Percentiles rank a stretch among this genome's conserved stretches.
phyloP scores from a whole-genome alignment of 2,888 invertebrate genomes.

The Scotopteryx bipunctaria region DNA sequence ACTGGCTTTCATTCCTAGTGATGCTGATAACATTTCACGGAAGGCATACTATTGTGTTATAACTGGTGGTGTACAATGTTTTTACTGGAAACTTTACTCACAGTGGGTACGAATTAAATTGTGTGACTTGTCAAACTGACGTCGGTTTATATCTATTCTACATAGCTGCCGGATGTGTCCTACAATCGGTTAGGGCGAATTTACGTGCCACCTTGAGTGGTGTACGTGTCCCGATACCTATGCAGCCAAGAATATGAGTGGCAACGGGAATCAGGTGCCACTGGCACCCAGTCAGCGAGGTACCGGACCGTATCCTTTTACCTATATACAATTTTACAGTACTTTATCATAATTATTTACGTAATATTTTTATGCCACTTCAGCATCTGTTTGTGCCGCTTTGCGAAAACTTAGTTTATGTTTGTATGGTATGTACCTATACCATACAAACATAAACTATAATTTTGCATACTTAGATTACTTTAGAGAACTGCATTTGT shows the following conservation, averaged over 20 bases:
- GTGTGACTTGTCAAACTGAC: slow-evolving; percentile 77
- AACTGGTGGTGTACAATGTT: slow-evolving; percentile 76
- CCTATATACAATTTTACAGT: slow-evolving; percentile 49
- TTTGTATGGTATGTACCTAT: slow-evolving; percentile 7
- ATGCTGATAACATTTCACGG: slow-evolving; percentile 67
- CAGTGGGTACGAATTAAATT: slow-evolving; percentile 68
- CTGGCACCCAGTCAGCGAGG: slow-evolving; percentile 84
- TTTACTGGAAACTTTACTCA: slow-evolving; percentile 74
- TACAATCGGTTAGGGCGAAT: slow-evolving; percentile 81
- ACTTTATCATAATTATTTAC: slow-evolving; percentile 69
- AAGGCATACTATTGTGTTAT: slow-evolving; percentile 69
- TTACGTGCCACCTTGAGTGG: slow-evolving; percentile 85
- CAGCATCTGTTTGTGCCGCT: slow-evolving; percentile 68
- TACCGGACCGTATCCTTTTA: slow-evolving; percentile 85
- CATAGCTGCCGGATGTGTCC: slow-evolving; percentile 82
- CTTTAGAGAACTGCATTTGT: background rate
- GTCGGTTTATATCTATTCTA: slow-evolving; percentile 61
- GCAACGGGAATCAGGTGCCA: slow-evolving; percentile 86
- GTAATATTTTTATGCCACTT: slow-evolving; percentile 73
- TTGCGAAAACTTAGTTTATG: slow-evolving; percentile 55
- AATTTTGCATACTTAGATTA: background rate
- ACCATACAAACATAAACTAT: too few species aligned
- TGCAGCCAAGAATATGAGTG: slow-evolving; percentile 85
- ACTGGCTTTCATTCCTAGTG: slow-evolving; percentile 73
- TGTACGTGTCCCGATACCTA: slow-evolving; percentile 84